phyloP scores from a whole-genome alignment of 1,140 invertebrate genomes.

The Drosophila bocqueti region DNA sequence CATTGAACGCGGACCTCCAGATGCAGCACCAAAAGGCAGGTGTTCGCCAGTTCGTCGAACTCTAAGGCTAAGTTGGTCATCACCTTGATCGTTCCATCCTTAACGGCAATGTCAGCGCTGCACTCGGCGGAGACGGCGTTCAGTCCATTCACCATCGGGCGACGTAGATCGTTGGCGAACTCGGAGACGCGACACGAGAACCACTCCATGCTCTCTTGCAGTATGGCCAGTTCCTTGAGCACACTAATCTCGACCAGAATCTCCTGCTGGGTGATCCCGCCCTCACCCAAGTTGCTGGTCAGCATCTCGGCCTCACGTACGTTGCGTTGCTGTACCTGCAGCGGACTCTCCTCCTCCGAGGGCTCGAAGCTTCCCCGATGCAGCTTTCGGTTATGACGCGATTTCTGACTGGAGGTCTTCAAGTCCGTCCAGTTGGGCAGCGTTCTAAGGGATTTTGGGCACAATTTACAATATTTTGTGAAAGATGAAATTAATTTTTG shows the following conservation, averaged over 20 bases:
- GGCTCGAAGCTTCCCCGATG: conserved; percentile 85
- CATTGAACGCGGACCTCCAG: conserved; percentile 97
- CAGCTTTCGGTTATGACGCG: conserved; percentile 79
- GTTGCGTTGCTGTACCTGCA: conserved; percentile 93
- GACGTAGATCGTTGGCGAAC: conserved; percentile 86
- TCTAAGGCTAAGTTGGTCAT: conserved; percentile 90
- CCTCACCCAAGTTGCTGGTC: conserved; percentile 94
- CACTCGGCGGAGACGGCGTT: conserved; percentile 54
- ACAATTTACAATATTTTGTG: neutral
- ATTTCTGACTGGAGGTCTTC: conserved; percentile 86
- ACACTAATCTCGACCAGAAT: conserved; percentile 92
- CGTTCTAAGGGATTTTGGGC: conserved; percentile 86
- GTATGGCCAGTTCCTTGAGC: conserved; percentile 92
- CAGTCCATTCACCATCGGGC: conserved; percentile 79
- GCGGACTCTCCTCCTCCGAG: conserved; percentile 89
- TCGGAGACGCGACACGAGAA: conserved; percentile 87
- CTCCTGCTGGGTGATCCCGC: conserved; percentile 93
- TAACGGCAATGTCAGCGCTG: conserved; percentile 69
- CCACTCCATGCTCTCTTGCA: conserved; percentile 97
- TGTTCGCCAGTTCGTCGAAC: conserved; percentile 95
- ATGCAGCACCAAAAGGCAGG: conserved; percentile 95
- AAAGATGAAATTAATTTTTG: neutral
- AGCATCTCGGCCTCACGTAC: conserved; percentile 96
- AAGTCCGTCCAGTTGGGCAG: conserved; percentile 93
- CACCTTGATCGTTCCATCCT: conserved; percentile 84